Evolutionary conservation across 2,113 vertebrate genomes (phyloP), one percentile per base, ranked within the genome.

Genomic region (Erythrolamprus reginae): DNA sequence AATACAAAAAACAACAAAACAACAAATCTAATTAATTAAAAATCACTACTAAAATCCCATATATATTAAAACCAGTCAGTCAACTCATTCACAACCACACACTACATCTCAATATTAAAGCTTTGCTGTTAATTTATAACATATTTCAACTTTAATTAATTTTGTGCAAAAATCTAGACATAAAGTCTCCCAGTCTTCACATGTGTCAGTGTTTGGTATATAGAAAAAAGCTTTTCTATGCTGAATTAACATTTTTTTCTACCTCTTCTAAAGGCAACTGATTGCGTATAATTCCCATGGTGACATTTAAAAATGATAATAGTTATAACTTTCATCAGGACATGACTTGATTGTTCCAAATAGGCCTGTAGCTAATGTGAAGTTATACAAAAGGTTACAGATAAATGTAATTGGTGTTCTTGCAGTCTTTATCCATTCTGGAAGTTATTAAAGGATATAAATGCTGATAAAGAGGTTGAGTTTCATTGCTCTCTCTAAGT

Each of bases 321-420:
- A 65, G 86, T 89, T 90, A 77, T 38, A 0, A 26, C 65, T 65
- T 89, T 56, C 10, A 51, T 89, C 8, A 5, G 17, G 38, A n/a
- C 92, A n/a, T 92, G 42, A 42, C 2, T 12, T 86, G 50, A 38
- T 89, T 9, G 50, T 86, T 61, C 52, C 38, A 53, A 12, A 3
- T 94, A 88, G 83, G 93, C 92, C 95, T 94, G 88, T 91, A 87
- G 93, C 93, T 89, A 89, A 93, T 4, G 83, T 23, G 84, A 89
- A 91, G 38, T 89, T 89, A 21, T 58, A 88, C 88, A 45, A 93
- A 89, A 77, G 51, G 55, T 92, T 91, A 42, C 45, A 89, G 19
- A 84, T 33, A 91, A 93, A 93, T 38, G 91, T 8, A 23, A 82
- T 61, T 38, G 82, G 45, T 7, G 5, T 89, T 82, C 42, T 56